Evolutionary conservation across 1,140 invertebrate species (phyloP), one percentile per base, ranked within the genome.

Genomic region (Mya arenaria): DNA sequence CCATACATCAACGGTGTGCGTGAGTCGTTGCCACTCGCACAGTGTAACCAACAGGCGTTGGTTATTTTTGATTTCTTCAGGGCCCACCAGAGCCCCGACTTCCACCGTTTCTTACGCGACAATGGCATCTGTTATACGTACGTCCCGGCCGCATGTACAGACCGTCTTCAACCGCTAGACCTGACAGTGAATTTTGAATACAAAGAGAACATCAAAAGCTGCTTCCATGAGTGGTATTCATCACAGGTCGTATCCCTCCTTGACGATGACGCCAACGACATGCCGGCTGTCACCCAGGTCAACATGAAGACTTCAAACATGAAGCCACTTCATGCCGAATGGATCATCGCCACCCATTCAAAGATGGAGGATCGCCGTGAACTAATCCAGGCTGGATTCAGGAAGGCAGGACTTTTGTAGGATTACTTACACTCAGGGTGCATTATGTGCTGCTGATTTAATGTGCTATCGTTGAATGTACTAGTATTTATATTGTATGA

Each of bases 211-310:
- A 23, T 74, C 0, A 74, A 74, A 37, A 13, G 5, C 0, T 8
- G 19, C 4, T 74, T 74, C 41, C 71, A 74, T 23, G 39, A 71
- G 19, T 52, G 39, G 68, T 71, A 71, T 28, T 36, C 41, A n/a
- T 8, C 34, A 52, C 17, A 4, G 39, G 68, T 71, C 5, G 32
- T 71, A 8, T 23, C 48, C n/a, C 15, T 23, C 10, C 10, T n/a
- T 17, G 10, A 23, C 34, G 10, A 23, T 8, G 17, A 8, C 17
- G 25, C 34, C 0, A 32, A 71, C 44, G 2, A 1, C 17, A 30
- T 17, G 30, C 32, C 41, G 19, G 48, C 48, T 6, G 30, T 34
- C n/a, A n/a, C n/a, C n/a, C n/a, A n/a, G n/a, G n/a, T n/a, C n/a
- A n/a, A n/a, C n/a, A n/a, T n/a, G n/a, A n/a, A n/a, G n/a, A n/a